Evolutionary conservation across 2,797 vertebrate species (phyloP), one percentile per base, ranked within the genome.

Genomic region (Allobates femoralis): DNA sequence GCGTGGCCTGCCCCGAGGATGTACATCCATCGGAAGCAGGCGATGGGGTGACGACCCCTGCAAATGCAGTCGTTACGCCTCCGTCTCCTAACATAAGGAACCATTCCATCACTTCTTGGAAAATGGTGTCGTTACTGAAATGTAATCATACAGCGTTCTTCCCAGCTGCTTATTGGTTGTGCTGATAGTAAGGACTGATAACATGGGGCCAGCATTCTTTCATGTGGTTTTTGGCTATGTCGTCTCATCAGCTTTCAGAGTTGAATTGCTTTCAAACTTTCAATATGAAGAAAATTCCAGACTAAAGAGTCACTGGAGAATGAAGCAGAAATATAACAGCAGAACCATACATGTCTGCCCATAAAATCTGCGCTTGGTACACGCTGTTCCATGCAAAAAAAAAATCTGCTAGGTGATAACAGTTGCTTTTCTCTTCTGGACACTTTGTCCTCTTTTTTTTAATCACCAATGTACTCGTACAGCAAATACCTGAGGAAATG

Each of bases 401-500:
- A 46, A 80, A 64, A 75, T 64, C 64, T 86, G 75, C 55, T 23
- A 56, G 23, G 37, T 50, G 67, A 86, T 85, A 80, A 60, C 34
- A 86, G 51, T 50, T 7, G 23, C 50, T 79, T 78, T 79, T 71
- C 41, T 55, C 55, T 86, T 37, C 51, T 41, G 85, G 56, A 86
- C 85, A 81, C 26, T 81, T 28, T 81, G 85, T 86, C 41, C 79
- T 64, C 28, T 51, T 41, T 53, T 53, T 18, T 79, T 58, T 81
- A 74, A 86, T 86, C 79, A 81, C 56, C 69, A 55, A 81, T 81
- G 78, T 81, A 53, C 85, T 81, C 76, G 41, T 37, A 86, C 85
- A 81, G 69, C 67, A 86, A 86, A 86, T 86, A 86, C 79, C 78
- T 75, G 78, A 81, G 78, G 85, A 86, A 86, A 86, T 86, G 58